Evolutionary conservation across 2,888 invertebrate species (phyloP).

Genomic region (Lepidocyrtinus sp.): DNA sequence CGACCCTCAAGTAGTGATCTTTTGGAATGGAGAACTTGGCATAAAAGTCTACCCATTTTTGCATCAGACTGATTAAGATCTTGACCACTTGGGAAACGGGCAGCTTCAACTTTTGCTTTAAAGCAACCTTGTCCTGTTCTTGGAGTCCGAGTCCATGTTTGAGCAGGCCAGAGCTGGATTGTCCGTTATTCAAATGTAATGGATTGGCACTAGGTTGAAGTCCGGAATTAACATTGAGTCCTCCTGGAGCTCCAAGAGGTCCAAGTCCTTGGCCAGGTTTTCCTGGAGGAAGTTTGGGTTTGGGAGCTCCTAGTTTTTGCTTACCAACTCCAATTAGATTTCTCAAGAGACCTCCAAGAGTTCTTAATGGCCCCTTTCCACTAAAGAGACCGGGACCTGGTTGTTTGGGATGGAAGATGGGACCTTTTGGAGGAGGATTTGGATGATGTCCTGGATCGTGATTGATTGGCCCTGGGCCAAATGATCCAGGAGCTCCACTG

Average conservation of each 20-base stretch:
- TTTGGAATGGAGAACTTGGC: constrained; percentile 35
- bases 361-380: neutral
- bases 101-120: neutral
- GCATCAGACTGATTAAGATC: neutral
- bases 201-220: no score
- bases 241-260: neutral
- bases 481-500: neutral
- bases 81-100: neutral
- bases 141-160: neutral
- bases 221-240: no score
- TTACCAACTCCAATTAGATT: neutral
- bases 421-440: neutral
- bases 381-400: neutral
- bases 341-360: neutral
- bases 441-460: neutral
- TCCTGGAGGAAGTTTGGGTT: no score
- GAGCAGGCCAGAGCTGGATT: no score
- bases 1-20: constrained; percentile 42
- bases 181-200: no score
- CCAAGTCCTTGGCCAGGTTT: neutral
- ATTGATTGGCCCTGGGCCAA: neutral
- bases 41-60: constrained; percentile 31
- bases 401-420: neutral
- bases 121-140: neutral
- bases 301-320: no score